phyloP scores from a whole-genome alignment of 2,113 vertebrate species.

The Willisornis vidua region DNA sequence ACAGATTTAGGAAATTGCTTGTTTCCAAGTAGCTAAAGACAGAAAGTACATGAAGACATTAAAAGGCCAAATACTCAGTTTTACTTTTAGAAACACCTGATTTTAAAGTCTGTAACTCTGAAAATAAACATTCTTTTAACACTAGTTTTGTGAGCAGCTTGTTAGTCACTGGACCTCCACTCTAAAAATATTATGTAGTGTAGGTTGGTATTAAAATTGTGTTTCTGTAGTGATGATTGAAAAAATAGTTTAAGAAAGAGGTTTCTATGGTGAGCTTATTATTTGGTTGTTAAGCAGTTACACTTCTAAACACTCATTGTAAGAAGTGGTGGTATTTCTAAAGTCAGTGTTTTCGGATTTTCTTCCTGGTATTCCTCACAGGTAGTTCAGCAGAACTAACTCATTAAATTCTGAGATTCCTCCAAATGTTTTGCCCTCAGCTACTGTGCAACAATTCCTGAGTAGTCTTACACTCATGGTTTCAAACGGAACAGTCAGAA shows the following conservation, averaged over 20 bases:
- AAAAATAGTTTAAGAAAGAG: neutral
- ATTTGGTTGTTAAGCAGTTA: neutral
- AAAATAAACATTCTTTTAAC: neutral
- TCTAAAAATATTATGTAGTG: neutral
- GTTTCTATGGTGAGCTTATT: neutral
- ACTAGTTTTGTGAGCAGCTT: neutral
- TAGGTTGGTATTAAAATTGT: neutral
- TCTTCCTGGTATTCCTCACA: neutral
- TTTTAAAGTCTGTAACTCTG: neutral
- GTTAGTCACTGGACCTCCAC: fast-evolving
- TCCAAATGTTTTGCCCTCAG: neutral
- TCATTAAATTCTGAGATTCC: neutral
- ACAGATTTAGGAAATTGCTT: neutral
- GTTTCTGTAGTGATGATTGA: neutral
- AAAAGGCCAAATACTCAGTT: neutral
- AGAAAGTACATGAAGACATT: neutral
- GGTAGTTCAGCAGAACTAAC: neutral
- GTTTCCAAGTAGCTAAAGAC: neutral
- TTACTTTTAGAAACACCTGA: neutral
- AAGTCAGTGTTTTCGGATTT: neutral
- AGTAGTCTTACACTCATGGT: neutral
- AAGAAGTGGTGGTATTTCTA: neutral
- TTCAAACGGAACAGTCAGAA: neutral
- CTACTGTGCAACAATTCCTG: neutral
- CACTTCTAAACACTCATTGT: neutral